These are phyloP conservation scores for Tromatobia lineatoria DNA, from an alignment of 2,888 invertebrate genomes.

Conservation along the genomic window DNA sequence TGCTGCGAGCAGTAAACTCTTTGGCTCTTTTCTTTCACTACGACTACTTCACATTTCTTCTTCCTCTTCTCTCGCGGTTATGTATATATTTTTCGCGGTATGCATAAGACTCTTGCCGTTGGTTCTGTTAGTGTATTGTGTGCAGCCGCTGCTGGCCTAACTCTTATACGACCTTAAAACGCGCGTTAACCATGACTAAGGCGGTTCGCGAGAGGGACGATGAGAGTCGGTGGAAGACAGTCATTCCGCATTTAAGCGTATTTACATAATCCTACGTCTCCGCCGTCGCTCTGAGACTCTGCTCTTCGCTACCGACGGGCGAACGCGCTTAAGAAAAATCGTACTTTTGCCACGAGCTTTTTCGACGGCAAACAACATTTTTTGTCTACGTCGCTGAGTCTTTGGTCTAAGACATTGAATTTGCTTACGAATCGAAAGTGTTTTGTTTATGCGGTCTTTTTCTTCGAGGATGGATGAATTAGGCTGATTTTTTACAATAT, in stretches of 20 bases:
- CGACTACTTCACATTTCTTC: constrained; percentile 43
- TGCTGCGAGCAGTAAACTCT: constrained; percentile 78
- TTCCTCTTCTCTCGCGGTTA: constrained; percentile 20
- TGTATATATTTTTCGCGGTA: constrained; percentile 22
- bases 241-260: constrained; percentile 71
- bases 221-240: constrained; percentile 57
- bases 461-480: not conserved
- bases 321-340: constrained; percentile 1
- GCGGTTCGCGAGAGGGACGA: constrained; percentile 59
- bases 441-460: not conserved
- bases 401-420: constrained; percentile 9
- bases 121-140: not conserved
- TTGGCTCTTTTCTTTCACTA: constrained; percentile 54
- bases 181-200: constrained; percentile 57
- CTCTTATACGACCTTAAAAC: constrained; percentile 58
- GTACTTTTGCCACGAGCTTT: not conserved
- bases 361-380: not conserved
- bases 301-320: constrained; percentile 16
- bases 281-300: constrained; percentile 13
- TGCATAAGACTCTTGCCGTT: constrained; percentile 5
- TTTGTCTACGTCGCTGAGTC: not conserved
- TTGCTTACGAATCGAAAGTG: constrained; percentile 19
- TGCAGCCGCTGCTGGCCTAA: not conserved
- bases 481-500: not conserved
- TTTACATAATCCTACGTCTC: constrained; percentile 72